These are phyloP conservation scores for Rattus rattus DNA, from an alignment of 2,113 vertebrate genomes.

Conservation along the genomic window DNA sequence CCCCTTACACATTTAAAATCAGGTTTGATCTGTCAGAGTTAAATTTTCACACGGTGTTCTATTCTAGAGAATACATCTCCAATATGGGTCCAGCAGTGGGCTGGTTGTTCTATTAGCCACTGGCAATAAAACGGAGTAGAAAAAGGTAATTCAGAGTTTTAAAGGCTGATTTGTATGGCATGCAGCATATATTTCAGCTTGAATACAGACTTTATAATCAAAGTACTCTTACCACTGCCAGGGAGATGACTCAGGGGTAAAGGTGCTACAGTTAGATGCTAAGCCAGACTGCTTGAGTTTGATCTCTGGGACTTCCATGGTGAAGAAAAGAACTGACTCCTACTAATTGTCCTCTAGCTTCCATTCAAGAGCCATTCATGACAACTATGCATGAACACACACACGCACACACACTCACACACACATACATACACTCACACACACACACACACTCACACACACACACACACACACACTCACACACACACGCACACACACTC, in stretches of 20 bases:
- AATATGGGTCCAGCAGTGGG: slow-evolving; percentile 34
- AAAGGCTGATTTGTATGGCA: slow-evolving; percentile 56
- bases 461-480: not conserved
- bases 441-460: not conserved
- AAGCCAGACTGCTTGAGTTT: too few species aligned
- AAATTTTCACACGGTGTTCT: slow-evolving; percentile 64
- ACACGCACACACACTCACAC: not conserved
- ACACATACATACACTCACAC: not conserved
- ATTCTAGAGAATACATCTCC: slow-evolving; percentile 60
- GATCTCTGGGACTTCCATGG: too few species aligned
- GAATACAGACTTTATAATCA: slow-evolving; percentile 18
- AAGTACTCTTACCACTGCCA: not conserved
- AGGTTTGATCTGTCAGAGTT: slow-evolving; percentile 74
- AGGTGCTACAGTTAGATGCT: not conserved
- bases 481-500: not conserved
- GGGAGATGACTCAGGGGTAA: not conserved
- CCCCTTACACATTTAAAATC: slow-evolving; percentile 54
- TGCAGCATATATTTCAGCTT: not conserved
- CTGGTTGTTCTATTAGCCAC: slow-evolving; percentile 68
- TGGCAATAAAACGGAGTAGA: slow-evolving; percentile 26
- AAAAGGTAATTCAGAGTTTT: slow-evolving; percentile 31
- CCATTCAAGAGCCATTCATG: not conserved
- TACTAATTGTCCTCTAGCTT: too few species aligned
- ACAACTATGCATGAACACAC: not conserved
- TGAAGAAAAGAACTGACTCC: not conserved